A percentile compares a stretch with the other conserved stretches of the same genome.
Evolutionary conservation across 2,888 invertebrate genomes (phyloP).

Genomic region (Cephalotes varians): DNA sequence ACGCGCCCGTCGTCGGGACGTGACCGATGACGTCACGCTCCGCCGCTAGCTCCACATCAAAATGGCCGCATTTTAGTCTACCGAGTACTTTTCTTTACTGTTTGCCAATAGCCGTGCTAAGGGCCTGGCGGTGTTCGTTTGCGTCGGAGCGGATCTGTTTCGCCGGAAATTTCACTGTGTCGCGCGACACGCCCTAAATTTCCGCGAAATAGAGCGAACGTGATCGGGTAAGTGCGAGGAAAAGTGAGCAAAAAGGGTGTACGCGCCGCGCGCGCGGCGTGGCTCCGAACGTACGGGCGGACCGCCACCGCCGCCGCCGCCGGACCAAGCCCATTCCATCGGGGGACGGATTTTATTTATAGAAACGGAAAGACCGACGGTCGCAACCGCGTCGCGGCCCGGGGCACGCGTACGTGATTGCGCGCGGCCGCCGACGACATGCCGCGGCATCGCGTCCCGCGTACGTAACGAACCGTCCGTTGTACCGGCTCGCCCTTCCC

Average conservation of each 20-base stretch:
- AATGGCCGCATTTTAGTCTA: constrained; percentile 94
- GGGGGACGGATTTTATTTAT: constrained; percentile 74
- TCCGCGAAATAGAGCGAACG: constrained; percentile 84
- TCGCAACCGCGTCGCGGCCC: not conserved
- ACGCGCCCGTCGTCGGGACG: not conserved
- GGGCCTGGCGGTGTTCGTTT: constrained; percentile 85
- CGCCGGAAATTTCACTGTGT: constrained; percentile 85
- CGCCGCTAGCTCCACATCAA: constrained; percentile 85
- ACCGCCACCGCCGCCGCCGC: constrained; percentile 61
- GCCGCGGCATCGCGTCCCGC: not conserved
- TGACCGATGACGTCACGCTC: constrained; percentile 27
- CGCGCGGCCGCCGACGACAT: constrained; percentile 29
- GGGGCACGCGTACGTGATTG: not conserved
- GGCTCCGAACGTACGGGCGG: not conserved
- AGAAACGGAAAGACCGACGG: constrained; percentile 44
- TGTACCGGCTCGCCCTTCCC: constrained; percentile 40
- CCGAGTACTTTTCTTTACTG: constrained; percentile 92
- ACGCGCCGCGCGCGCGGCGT: constrained; percentile 14
- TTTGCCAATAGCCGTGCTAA: constrained; percentile 90
- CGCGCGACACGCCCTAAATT: constrained; percentile 80
- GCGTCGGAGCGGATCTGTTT: constrained; percentile 76
- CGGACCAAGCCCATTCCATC: constrained; percentile 81
- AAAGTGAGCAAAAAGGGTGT: constrained; percentile 21
- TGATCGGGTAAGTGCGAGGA: constrained; percentile 39
- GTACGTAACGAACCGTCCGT: not conserved